phyloP scores from a whole-genome alignment of 2,888 invertebrate genomes.

The Cerastis leucographa region DNA sequence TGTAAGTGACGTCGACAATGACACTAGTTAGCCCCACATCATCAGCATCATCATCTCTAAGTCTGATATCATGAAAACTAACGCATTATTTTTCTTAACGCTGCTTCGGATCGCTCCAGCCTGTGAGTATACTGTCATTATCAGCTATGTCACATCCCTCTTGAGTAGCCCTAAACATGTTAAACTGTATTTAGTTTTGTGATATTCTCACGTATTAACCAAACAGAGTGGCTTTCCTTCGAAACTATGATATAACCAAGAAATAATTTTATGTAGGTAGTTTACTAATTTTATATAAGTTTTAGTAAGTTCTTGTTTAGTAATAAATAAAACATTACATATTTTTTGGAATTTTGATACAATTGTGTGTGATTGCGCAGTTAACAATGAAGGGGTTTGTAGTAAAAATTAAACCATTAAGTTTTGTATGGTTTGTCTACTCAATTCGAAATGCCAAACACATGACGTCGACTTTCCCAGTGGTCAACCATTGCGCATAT shows the following conservation, averaged over 20 bases:
- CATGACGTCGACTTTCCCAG: not conserved
- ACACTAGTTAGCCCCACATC: constrained; percentile 78
- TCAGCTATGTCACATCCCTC: constrained; percentile 27
- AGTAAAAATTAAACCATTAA: not conserved
- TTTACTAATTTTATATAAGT: constrained; percentile 40
- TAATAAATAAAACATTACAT: not conserved
- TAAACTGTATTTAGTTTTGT: constrained; percentile 40
- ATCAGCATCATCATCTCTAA: constrained; percentile 70
- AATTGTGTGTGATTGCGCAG: not conserved
- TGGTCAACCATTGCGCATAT: not conserved
- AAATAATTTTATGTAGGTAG: constrained; percentile 22
- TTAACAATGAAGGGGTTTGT: not conserved
- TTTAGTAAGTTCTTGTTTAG: constrained; percentile 19
- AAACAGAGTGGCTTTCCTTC: constrained; percentile 14
- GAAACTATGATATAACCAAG: constrained; percentile 26
- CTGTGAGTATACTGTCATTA: constrained; percentile 84
- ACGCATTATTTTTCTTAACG: constrained; percentile 88
- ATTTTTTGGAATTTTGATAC: not conserved
- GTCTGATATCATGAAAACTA: constrained; percentile 87
- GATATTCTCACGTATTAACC: constrained; percentile 35
- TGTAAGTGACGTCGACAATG: constrained; percentile 87
- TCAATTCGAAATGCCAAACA: not conserved
- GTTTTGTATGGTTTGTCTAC: not conserved
- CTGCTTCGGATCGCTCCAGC: constrained; percentile 89
- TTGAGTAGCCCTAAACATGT: constrained; percentile 30